Evolutionary conservation across 2,888 invertebrate species (phyloP).

Genomic region (Nudaria mundana): DNA sequence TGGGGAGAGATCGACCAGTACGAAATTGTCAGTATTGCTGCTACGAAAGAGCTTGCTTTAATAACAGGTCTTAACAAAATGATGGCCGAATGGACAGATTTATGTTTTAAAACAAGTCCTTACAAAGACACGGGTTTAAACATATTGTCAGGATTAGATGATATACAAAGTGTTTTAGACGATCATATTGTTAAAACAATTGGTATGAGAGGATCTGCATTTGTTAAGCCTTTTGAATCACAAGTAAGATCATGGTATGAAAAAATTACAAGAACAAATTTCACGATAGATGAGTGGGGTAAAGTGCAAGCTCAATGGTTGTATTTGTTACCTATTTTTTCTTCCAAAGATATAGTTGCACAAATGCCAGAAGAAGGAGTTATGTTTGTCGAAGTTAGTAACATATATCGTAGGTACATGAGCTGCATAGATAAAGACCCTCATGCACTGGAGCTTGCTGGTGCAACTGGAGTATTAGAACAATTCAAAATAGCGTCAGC

Average conservation of each 20-base stretch:
- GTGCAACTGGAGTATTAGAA: constrained; percentile 86
- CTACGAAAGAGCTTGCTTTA: constrained; percentile 88
- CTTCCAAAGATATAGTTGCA: constrained; percentile 91
- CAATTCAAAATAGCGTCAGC: constrained; percentile 84
- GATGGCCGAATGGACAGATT: constrained; percentile 90
- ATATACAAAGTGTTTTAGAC: constrained; percentile 89
- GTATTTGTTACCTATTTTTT: constrained; percentile 92
- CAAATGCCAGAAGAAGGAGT: constrained; percentile 93
- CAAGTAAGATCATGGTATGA: constrained; percentile 88
- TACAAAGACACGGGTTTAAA: constrained; percentile 88
- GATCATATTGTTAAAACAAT: constrained; percentile 92
- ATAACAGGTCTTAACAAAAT: constrained; percentile 88
- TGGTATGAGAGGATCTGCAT: constrained; percentile 92
- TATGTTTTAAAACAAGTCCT: constrained; percentile 85
- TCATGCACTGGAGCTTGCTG: constrained; percentile 84
- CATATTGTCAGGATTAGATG: constrained; percentile 87
- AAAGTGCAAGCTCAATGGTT: constrained; percentile 94
- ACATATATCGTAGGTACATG: constrained; percentile 85
- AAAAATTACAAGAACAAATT: constrained; percentile 84
- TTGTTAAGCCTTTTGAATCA: constrained; percentile 90
- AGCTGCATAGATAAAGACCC: constrained; percentile 82
- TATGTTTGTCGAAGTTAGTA: constrained; percentile 88
- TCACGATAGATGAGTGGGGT: constrained; percentile 91
- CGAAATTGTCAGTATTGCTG: constrained; percentile 91
- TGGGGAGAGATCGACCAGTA: constrained; percentile 87